Evolutionary conservation across 2,113 vertebrate genomes (phyloP).

Genomic region (Prietella phreatophila): DNA sequence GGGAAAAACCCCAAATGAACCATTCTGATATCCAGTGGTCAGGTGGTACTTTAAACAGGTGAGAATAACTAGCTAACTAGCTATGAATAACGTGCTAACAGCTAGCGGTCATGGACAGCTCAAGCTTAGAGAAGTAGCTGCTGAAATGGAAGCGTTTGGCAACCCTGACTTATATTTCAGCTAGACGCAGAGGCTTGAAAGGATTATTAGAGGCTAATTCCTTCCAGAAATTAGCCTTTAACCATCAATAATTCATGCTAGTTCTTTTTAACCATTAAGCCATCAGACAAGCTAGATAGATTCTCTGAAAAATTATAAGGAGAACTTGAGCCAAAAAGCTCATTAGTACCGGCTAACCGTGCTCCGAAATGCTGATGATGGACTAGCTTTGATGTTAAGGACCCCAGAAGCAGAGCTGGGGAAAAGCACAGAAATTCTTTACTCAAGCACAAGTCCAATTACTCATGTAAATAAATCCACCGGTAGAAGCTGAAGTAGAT

Average conservation of each 20-base stretch:
- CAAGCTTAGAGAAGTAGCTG: not conserved
- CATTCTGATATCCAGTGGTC: not conserved
- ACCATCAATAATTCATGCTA: constrained; percentile 72
- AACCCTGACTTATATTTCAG: not conserved
- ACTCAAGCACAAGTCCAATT: not conserved
- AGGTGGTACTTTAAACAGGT: not conserved
- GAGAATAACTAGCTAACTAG: not conserved
- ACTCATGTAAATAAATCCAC: not conserved
- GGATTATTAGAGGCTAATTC: constrained; percentile 63
- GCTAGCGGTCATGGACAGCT: not conserved
- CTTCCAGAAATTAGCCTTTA: constrained; percentile 58
- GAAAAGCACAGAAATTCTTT: not conserved
- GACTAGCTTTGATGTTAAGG: constrained; percentile 48
- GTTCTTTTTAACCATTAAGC: constrained; percentile 60
- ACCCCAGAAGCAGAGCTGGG: not conserved
- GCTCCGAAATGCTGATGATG: constrained; percentile 40
- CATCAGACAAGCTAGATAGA: constrained; percentile 50
- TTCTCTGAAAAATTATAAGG: constrained; percentile 5
- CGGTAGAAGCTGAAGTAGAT: not conserved
- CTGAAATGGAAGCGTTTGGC: not conserved
- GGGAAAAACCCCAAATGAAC: not conserved
- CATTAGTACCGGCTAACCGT: constrained; percentile 53
- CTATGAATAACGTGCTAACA: not conserved
- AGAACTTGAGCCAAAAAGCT: constrained; percentile 58
- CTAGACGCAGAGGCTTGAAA: constrained; percentile 32